Conservation (phyloP, 2,113 vertebrate species). For the Promerops cafer region DNA sequence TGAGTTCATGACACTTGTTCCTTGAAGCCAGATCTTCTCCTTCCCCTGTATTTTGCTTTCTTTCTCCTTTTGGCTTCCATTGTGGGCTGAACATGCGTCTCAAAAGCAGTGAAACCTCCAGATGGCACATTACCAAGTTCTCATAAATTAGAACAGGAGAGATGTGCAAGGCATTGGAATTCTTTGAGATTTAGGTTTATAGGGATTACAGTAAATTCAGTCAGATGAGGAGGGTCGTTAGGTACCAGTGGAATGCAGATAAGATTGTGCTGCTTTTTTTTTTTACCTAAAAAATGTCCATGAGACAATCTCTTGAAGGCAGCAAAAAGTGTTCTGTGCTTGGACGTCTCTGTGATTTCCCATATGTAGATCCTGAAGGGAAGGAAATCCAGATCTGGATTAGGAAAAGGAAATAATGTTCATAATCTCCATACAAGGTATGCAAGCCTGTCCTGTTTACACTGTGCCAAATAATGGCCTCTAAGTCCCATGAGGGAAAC, state of each 20-base stretch:
- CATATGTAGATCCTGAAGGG: not conserved
- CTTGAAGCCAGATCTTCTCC: conserved; percentile 8
- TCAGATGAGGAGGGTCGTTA: conserved; percentile 17
- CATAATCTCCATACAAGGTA: not conserved
- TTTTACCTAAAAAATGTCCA: not conserved
- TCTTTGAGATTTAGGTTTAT: conserved; percentile 54
- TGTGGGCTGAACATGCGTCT: not conserved
- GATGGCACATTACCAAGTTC: conserved; percentile 54
- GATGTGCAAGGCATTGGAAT: conserved; percentile 29
- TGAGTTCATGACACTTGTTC: conserved; percentile 25
- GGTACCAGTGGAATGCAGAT: not conserved
- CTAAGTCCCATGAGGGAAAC: not conserved
- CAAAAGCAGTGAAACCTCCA: conserved; percentile 49
- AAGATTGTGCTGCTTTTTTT: not conserved
- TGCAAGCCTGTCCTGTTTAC: not conserved
- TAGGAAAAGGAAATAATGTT: not conserved
- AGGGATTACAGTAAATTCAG: conserved; percentile 51
- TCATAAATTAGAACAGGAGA: conserved; percentile 40
- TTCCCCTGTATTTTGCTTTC: conserved; percentile 12
- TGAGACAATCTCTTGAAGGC: not conserved
- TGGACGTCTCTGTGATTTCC: not conserved
- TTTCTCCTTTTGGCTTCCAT: conserved; percentile 18
- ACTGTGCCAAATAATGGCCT: not conserved
- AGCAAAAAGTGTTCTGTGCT: not conserved
- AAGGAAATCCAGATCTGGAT: not conserved